Evolutionary conservation across 2,888 invertebrate species (phyloP), one percentile per base, ranked within the genome.

Genomic region (Himalopsyche kuldschensis): DNA sequence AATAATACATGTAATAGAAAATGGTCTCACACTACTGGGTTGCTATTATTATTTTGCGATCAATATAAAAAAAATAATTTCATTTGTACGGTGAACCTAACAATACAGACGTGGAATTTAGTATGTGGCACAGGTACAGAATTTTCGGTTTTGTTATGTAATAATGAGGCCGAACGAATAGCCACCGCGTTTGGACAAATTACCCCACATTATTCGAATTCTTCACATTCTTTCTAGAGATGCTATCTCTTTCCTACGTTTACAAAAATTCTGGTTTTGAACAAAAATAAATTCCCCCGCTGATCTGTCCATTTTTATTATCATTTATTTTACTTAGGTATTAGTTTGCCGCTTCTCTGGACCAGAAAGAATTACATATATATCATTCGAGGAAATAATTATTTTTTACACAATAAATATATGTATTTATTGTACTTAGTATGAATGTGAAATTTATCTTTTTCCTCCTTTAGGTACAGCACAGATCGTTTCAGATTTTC

Each of bases 161-260:
- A 75, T 75, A 31, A 35, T 35, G 27, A 17, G 75, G 55, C 47
- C 11, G 69, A 75, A 82, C 82, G 78, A 78, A 82, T 79, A 32
- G 75, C 83, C 75, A 30, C 79, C 31, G 69, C 55, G 76, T 41
- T 76, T 78, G 81, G 82, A 84, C 85, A 84, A 85, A 84, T 85
- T 84, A 75, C 81, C 79, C 81, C 82, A 80, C 84, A 83, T 85
- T 77, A 79, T 82, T 82, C 35, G 85, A 55, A 85, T 85, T 85
- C 84, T 82, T 79, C 15, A 63, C 83, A 84, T 85, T 85, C 85
- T 79, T 35, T 10, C 63, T 10, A 69, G 30, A 69, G 20, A 15
- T 27, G 8, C 27, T 69, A n/a, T 55, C 55, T 55, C 69, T 69
- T 15, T 15, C 27, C 30, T 69, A 27, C 30, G 20, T 30, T 27